Evolutionary conservation across 2,113 vertebrate genomes (phyloP).

Genomic region (Halcyon senegalensis): DNA sequence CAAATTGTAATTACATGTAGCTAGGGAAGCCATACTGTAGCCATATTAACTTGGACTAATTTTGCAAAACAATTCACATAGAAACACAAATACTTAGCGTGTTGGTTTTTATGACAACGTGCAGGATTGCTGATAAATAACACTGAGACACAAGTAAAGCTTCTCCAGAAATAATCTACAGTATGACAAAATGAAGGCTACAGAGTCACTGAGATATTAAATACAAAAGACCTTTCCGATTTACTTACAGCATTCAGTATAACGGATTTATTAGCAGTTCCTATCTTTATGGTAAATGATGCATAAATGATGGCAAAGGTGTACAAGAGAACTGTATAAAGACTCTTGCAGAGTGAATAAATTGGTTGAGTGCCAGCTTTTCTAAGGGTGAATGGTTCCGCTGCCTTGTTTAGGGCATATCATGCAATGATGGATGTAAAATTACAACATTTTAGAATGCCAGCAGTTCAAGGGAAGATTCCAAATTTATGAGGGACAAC

Average conservation of each 20-base stretch:
- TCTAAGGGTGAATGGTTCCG: conserved; percentile 64
- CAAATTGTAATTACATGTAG: neutral
- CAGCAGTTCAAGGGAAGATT: conserved; percentile 40
- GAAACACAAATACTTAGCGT: neutral
- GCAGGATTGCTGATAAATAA: conserved; percentile 47
- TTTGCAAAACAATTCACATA: neutral
- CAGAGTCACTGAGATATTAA: conserved; percentile 47
- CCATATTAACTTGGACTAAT: neutral
- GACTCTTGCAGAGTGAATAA: conserved; percentile 44
- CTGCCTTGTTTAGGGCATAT: conserved; percentile 53
- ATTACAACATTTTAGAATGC: conserved; percentile 33
- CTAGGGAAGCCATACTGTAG: neutral
- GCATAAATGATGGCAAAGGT: conserved; percentile 71
- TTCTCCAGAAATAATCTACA: conserved; percentile 48
- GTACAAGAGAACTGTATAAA: conserved; percentile 59
- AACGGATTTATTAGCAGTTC: conserved; percentile 68
- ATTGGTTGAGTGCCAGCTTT: conserved; percentile 63
- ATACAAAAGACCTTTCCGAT: conserved; percentile 47
- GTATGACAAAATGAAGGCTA: conserved; percentile 50
- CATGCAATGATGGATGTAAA: conserved; percentile 52
- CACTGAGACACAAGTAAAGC: neutral
- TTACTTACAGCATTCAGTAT: conserved; percentile 44
- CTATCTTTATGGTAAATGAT: conserved; percentile 67
- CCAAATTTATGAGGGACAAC: conserved; percentile 39
- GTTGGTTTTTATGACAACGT: neutral